Base-by-base conservation (phyloP, 1,140 invertebrate genomes). In the Tribolium castaneum region DNA sequence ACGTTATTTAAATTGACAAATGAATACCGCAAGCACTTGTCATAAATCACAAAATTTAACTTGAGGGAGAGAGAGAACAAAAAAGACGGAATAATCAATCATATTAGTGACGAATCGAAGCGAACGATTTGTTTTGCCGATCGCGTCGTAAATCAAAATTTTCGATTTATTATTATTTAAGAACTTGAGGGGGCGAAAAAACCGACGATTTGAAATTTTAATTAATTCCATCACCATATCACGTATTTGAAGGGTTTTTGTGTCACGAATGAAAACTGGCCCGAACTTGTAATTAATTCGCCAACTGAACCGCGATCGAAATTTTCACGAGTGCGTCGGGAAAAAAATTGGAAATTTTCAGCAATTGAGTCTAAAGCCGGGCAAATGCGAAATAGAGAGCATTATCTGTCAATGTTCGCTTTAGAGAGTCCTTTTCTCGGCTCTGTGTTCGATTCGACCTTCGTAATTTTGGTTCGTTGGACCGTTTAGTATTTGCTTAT, bases 31-130 rank as follows among this genome's bases (percentile, higher is more conserved):
- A 66, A 35, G 30, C 56, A 62, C 56, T 62, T 30, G 30, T 66
- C 25, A 66, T 35, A 66, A 66, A 66, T 66, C 59, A 66, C 59
- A 66, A 66, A 66, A 39, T 66, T 66, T 62, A 62, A 62, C 56
- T 62, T 62, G 56, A 19, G 14, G 56, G 30, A 30, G 19, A 22
- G 30, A 66, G 59, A 39, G 59, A 66, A 66, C 59, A 30, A 30
- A 66, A 66, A 66, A 66, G 30, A 35, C 35, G 34, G 59, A 66
- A 66, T 66, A 66, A 66, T 66, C 59, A 66, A 66, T 66, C 59
- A 66, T 66, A 39, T 66, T 66, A 66, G 59, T 66, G 59, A 66
- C 59, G 59, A 66, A 66, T 66, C 59, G 25, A 62, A 66, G 22
- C 59, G 59, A 66, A 34, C 59, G 54, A 66, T 66, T 66, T 66